Conservation (phyloP, 2,113 vertebrate species). For the Murina feae region DNA sequence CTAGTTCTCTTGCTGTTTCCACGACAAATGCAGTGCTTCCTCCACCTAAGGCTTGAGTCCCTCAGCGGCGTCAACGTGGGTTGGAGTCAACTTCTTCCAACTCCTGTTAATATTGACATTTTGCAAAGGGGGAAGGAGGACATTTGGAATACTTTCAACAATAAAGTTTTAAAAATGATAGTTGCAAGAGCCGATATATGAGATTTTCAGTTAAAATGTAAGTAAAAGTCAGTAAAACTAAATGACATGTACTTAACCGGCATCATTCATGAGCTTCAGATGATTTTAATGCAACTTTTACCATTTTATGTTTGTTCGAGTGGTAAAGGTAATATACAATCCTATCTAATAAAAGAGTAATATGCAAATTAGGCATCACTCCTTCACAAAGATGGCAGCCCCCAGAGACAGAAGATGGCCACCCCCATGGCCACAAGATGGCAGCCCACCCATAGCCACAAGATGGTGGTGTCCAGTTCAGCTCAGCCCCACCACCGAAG, state of each 20-base stretch:
- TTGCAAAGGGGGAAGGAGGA: too few relatives aligned
- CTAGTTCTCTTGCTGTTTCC: neutral
- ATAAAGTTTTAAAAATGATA: neutral
- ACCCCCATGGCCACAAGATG: too few relatives aligned
- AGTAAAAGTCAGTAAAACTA: neutral
- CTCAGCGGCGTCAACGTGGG: neutral
- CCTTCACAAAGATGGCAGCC: too few relatives aligned
- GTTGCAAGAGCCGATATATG: neutral
- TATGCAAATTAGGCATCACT: too few relatives aligned
- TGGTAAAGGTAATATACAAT: neutral
- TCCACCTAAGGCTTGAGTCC: neutral
- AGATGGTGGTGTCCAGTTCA: too few relatives aligned
- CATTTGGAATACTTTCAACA: too few relatives aligned
- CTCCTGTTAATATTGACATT: neutral
- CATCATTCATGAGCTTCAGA: neutral
- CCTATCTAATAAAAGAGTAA: too few relatives aligned
- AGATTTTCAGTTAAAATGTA: neutral
- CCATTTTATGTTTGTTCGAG: neutral
- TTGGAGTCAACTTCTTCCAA: neutral
- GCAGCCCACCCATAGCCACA: too few relatives aligned
- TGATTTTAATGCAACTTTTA: neutral
- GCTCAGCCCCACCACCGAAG: too few relatives aligned
- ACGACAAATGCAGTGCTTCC: neutral
- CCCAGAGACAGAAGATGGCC: too few relatives aligned
- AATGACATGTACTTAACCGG: neutral